Conservation (phyloP, 2,888 invertebrate species). For the Bombylius major region DNA sequence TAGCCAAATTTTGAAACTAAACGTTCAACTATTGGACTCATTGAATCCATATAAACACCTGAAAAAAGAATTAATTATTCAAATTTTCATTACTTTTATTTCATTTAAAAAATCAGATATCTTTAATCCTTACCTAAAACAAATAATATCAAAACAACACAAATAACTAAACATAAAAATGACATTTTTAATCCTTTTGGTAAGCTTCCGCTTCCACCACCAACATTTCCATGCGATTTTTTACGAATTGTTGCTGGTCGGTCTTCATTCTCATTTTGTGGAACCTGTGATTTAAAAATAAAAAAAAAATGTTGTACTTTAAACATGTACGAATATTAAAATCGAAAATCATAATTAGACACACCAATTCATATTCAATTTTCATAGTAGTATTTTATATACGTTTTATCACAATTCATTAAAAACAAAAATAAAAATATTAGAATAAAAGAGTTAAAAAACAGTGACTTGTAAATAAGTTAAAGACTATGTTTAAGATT, state of each 20-base stretch:
- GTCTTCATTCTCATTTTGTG: conserved; percentile 21
- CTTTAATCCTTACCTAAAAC: conserved; percentile 28
- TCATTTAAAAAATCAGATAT: too few relatives aligned
- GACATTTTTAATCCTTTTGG: conserved; percentile 32
- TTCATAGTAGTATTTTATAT: too few relatives aligned
- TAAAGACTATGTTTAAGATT: too few relatives aligned
- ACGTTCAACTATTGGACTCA: conserved; percentile 48
- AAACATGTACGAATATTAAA: too few relatives aligned
- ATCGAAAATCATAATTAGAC: too few relatives aligned
- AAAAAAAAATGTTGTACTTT: too few relatives aligned
- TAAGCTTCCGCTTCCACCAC: conserved; percentile 12
- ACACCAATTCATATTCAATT: too few relatives aligned
- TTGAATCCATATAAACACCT: conserved; percentile 33
- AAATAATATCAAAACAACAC: conserved; percentile 28
- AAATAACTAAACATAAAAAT: conserved; percentile 31
- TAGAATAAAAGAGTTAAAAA: too few relatives aligned
- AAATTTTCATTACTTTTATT: too few relatives aligned
- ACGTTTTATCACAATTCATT: too few relatives aligned
- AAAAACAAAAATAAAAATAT: too few relatives aligned
- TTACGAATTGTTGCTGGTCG: conserved; percentile 18
- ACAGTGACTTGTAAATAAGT: too few relatives aligned
- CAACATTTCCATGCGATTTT: conserved; percentile 18
- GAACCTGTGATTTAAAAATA: conserved; percentile 7
- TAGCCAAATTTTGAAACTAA: conserved; percentile 61
- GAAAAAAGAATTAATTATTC: neutral